Percentiles rank a stretch among this genome's conserved stretches.
Conservation (phyloP, 2,113 vertebrate species). For the Periophthalmus modestus region DNA sequence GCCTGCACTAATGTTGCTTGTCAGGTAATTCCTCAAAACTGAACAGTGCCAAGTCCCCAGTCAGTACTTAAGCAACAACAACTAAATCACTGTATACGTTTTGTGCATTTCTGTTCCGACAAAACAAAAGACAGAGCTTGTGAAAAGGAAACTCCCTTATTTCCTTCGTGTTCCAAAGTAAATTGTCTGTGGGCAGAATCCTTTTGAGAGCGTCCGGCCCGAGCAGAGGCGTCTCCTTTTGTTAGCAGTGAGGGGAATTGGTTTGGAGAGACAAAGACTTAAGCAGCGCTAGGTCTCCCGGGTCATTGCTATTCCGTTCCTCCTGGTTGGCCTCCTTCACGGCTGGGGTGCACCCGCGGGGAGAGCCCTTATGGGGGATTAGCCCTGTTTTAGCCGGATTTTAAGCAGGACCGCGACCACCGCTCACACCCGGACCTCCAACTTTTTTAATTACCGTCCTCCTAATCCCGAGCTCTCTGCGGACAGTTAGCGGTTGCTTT, state of each 20-base stretch:
- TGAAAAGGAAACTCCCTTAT: constrained; percentile 24
- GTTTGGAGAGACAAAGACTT: constrained; percentile 60
- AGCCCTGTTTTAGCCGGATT: constrained; percentile 64
- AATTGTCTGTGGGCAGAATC: constrained; percentile 59
- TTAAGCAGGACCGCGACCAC: constrained; percentile 54
- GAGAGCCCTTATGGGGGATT: constrained; percentile 61
- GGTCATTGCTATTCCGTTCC: constrained; percentile 71
- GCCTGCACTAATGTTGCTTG: too few relatives aligned
- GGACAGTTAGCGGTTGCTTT: constrained; percentile 43
- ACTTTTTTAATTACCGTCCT: constrained; percentile 72
- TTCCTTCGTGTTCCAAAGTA: constrained; percentile 56
- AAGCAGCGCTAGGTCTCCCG: constrained; percentile 43
- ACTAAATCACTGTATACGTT: not conserved
- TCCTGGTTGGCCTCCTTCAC: constrained; percentile 68
- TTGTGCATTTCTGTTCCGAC: too few relatives aligned
- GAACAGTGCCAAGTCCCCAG: not conserved
- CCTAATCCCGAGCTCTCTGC: constrained; percentile 49
- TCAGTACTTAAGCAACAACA: not conserved
- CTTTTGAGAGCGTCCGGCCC: constrained; percentile 33
- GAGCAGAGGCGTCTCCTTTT: constrained; percentile 52
- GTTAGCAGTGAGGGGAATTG: constrained; percentile 45
- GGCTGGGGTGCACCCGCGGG: constrained; percentile 45
- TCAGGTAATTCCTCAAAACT: too few relatives aligned
- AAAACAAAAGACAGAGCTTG: not conserved
- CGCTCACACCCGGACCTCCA: constrained; percentile 46